Base-by-base conservation (phyloP, 2,797 vertebrate species). In the Enteromius anoplus region DNA sequence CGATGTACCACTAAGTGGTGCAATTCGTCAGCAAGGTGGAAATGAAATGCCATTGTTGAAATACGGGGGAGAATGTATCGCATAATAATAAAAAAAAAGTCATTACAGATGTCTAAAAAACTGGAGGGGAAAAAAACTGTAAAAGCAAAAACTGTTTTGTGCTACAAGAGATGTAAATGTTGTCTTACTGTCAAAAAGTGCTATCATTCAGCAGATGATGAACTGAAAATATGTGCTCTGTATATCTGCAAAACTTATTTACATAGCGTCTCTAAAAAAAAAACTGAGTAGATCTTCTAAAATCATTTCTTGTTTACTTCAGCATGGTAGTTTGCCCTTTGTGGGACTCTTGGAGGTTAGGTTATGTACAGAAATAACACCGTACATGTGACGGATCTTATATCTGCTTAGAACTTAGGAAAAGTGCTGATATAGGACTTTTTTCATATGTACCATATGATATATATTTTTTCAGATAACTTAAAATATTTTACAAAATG, bases 371-470 rank as follows among this genome's bases (percentile, higher is more conserved):
- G 42, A 68, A 55, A 75, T 66, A 82, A 29, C 26, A 32, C 55
- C 55, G 60, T 65, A 47, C 34, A 66, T 75, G 71, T 75, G 72
- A 75, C n/a, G 0, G 80, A n/a, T 75, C 58, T 64, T 29, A 17
- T 32, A 21, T 64, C 23, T 81, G 69, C 32, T 80, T 10, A 21
- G 23, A 26, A 75, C 60, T 51, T 5, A 47, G 66, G 34, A 45
- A 75, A 75, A 70, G 64, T 34, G n/a, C 53, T 34, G 37, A 62
- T 49, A n/a, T 23, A 84, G 45, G 62, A 82, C 47, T 32, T 76
- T 87, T 60, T 82, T 68, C 53, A 45, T 40, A 51, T 70, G 23
- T 6, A 62, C 75, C 26, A 60, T 71, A 12, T 62, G 73, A 71
- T 73, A 23, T 71, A 32, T 81, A 49, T 73, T 65, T 75, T 55